These are phyloP conservation scores for Ginglymostoma cirratum DNA, from an alignment of 2,113 vertebrate species.

Conservation along the genomic window DNA sequence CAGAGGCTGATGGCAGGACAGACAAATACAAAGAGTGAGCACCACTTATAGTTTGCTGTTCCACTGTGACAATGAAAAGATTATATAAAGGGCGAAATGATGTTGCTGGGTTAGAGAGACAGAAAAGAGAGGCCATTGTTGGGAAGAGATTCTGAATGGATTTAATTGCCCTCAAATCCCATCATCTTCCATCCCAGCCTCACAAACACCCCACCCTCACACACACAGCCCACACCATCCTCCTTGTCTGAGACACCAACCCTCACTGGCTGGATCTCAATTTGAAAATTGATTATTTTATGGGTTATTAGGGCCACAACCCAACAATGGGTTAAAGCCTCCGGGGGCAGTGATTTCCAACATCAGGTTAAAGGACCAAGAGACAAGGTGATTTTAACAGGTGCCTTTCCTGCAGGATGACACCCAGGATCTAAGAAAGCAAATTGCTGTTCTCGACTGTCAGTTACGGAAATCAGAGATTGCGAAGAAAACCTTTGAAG, in stretches of 20 bases:
- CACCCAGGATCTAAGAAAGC: conserved; percentile 73
- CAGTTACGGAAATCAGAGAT: conserved; percentile 80
- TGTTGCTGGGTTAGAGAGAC: not conserved
- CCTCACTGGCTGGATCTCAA: not conserved
- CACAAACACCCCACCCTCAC: not conserved
- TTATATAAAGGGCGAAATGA: not conserved
- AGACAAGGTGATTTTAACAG: not conserved
- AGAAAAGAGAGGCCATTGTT: not conserved
- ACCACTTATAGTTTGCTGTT: not conserved
- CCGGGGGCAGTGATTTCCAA: not conserved
- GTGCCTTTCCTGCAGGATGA: conserved; percentile 58
- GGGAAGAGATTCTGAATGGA: not conserved
- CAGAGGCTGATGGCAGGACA: not conserved
- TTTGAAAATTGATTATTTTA: not conserved
- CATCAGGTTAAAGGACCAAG: not conserved
- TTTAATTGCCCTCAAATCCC: not conserved
- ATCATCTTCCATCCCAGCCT: too few species aligned
- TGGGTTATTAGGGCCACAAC: not conserved
- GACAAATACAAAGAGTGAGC: not conserved
- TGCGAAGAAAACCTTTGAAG: conserved; percentile 71
- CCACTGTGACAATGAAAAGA: not conserved
- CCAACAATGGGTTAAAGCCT: not conserved
- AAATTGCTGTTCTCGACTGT: conserved; percentile 78
- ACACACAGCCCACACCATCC: not conserved
- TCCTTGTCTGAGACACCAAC: not conserved